Evolutionary conservation across 2,113 vertebrate species (phyloP).

Genomic region (Hoplias malabaricus): DNA sequence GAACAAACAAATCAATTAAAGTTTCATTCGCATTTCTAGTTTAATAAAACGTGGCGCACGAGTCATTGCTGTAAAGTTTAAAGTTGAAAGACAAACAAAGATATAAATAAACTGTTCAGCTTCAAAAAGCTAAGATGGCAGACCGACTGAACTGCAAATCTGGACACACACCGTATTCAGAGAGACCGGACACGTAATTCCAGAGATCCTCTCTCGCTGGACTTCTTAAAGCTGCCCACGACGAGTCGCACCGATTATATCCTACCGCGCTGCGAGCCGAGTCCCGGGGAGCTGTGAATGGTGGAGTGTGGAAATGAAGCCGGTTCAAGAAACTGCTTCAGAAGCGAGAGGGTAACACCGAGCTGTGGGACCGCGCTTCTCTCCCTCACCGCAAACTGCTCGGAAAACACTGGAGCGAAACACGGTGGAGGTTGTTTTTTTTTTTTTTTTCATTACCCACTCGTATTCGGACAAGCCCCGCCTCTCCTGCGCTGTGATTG

Average conservation of each 20-base stretch:
- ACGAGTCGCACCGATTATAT: too few relatives aligned
- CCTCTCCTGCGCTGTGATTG: background rate
- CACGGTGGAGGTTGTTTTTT: too few relatives aligned
- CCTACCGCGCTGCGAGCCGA: too few relatives aligned
- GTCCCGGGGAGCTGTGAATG: background rate
- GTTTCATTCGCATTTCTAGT: background rate
- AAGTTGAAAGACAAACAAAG: background rate
- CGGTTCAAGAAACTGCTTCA: background rate
- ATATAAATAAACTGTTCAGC: background rate
- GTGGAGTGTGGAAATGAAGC: background rate
- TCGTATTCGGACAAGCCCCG: background rate
- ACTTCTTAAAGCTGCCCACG: background rate
- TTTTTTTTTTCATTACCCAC: background rate
- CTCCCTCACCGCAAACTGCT: background rate
- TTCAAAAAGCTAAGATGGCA: too few relatives aligned
- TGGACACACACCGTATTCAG: too few relatives aligned
- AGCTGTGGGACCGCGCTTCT: background rate
- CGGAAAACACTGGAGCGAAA: background rate
- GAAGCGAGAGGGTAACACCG: background rate
- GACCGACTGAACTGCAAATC: too few relatives aligned
- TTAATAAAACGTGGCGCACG: background rate
- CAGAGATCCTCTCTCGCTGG: background rate
- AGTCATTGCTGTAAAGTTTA: too few relatives aligned
- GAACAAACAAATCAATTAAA: background rate
- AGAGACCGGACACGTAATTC: background rate